Conservation (phyloP, 2,797 vertebrate genomes). For the Cirrhinus mrigala region DNA sequence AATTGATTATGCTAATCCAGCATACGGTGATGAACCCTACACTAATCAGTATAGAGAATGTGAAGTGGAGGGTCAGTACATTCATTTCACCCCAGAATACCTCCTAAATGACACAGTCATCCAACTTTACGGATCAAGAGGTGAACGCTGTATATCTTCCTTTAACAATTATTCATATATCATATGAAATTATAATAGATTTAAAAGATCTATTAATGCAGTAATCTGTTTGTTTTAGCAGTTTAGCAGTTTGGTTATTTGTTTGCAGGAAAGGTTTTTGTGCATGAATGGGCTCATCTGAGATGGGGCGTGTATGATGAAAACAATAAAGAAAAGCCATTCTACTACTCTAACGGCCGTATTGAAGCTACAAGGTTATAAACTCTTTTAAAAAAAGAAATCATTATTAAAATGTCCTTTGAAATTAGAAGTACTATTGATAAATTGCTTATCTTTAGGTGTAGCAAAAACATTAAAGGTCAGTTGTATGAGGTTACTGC, state of each 20-base stretch:
- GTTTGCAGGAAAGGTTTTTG: conserved; percentile 69
- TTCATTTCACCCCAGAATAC: conserved; percentile 70
- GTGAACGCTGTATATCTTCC: conserved; percentile 59
- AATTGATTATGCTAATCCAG: conserved; percentile 15
- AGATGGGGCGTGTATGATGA: conserved; percentile 78
- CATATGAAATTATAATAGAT: too few species aligned
- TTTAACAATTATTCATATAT: not conserved
- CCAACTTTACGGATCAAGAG: conserved; percentile 64
- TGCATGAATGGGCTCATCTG: conserved; percentile 76
- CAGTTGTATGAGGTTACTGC: conserved; percentile 59
- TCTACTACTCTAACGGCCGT: conserved; percentile 53
- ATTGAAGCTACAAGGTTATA: conserved; percentile 72
- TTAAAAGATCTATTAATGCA: not conserved
- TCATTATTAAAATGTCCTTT: not conserved
- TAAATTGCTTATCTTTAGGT: conserved; percentile 65
- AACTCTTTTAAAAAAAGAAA: too few species aligned
- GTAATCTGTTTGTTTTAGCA: not conserved
- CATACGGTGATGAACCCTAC: too few species aligned
- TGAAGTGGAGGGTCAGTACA: conserved; percentile 71
- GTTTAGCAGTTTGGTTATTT: too few species aligned
- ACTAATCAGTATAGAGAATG: conserved; percentile 70
- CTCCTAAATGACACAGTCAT: conserved; percentile 69
- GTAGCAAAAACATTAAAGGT: conserved; percentile 68
- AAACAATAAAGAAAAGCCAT: conserved; percentile 67
- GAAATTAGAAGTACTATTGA: not conserved